phyloP scores from a whole-genome alignment of 64 coral and sea anemone species.

The Dendronephthya gigantea region DNA sequence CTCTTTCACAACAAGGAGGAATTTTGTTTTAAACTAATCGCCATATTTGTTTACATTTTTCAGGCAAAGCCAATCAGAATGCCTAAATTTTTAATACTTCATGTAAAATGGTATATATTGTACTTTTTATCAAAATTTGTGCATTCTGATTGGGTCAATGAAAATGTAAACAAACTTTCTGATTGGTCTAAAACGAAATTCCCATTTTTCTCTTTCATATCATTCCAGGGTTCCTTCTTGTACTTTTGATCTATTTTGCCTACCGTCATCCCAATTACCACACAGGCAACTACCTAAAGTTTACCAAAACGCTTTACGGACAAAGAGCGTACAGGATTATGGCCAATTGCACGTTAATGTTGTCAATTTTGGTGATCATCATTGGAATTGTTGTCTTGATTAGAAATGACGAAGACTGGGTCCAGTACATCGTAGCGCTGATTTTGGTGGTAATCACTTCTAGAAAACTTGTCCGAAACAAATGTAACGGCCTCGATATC shows the following conservation, averaged over 20 bases:
- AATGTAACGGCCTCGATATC: constrained; percentile 6
- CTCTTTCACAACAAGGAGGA: too few species aligned
- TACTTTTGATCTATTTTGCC: neutral
- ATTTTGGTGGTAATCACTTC: neutral
- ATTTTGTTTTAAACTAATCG: too few species aligned
- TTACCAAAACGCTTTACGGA: neutral
- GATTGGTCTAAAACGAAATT: too few species aligned
- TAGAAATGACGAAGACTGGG: neutral
- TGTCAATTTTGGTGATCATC: constrained; percentile 11
- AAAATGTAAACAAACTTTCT: too few species aligned
- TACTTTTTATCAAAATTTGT: too few species aligned
- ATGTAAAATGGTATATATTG: too few species aligned
- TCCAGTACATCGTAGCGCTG: neutral
- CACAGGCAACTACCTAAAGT: constrained; percentile 6
- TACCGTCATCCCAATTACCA: neutral
- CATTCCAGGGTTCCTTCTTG: too few species aligned
- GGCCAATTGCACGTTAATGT: neutral
- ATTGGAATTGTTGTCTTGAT: neutral
- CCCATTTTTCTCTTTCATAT: too few species aligned
- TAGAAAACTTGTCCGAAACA: neutral
- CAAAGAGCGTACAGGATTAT: neutral
- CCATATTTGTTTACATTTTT: too few species aligned
- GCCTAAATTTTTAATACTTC: too few species aligned
- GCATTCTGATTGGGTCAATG: too few species aligned
- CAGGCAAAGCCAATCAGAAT: too few species aligned